Base-by-base conservation (phyloP, 2,113 vertebrate species). In the Cynocephalus volans region DNA sequence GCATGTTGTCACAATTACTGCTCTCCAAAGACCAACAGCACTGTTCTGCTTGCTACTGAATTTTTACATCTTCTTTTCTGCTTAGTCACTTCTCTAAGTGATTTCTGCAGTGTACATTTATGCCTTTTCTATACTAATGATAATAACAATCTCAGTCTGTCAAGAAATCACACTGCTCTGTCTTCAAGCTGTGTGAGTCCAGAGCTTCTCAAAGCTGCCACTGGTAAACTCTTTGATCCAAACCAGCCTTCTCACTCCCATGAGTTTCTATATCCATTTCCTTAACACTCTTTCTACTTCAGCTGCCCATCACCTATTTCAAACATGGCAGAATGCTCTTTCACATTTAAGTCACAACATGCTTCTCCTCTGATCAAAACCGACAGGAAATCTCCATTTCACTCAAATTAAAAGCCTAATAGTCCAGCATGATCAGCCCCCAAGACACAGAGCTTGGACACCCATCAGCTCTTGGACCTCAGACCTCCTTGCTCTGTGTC, bases 1-100 rank as follows among this genome's bases (percentile, higher is more conserved):
- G 21, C 65, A 76, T 87, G 73, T 88, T 90, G 54, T 73, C 81
- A 65, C 33, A 91, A 76, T 82, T 45, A 60, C 65, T 50, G 36
- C 24, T 75, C 45, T 79, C 76, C 73, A 36, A 62, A 60, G 86
- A 93, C 60, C 41, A 73, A 36, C 58, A 62, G 56, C 84, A 69
- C 23, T 15, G 21, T 41, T 89, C 23, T 15, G 21, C n/a, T 89
- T 17, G 10, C 28, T 45, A 31, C 69, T 54, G 56, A 77, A 60
- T 64, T n/a, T 70, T 58, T 31, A 69, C 52, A 41, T 88, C 69
- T 60, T n/a, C n/a, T 24, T 17, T 52, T 45, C 82, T 62, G 31
- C 84, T 70, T 77, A 88, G 60, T 67, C 26, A 70, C 54, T 36
- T 93, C 14, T 52, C 31, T 26, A 12, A 80, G 45, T 60, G 31